phyloP scores from a whole-genome alignment of 2,797 vertebrate species.

The Vultur gryphus region DNA sequence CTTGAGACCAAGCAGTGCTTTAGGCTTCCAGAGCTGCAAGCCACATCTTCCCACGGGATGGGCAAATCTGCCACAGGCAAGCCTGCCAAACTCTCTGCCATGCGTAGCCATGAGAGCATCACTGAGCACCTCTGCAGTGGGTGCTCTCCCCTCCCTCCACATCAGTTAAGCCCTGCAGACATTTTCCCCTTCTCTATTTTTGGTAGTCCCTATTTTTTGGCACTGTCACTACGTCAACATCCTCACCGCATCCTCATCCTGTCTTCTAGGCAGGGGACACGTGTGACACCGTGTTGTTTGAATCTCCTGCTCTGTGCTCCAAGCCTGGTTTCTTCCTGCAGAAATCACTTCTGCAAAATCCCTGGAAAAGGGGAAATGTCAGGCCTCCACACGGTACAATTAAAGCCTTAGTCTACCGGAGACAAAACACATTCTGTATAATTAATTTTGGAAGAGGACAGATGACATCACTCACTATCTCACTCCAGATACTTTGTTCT shows the following conservation, averaged over 20 bases:
- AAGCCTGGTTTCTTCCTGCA: neutral
- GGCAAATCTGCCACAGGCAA: neutral
- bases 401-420: neutral
- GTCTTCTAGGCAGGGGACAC: neutral
- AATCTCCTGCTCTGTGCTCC: neutral
- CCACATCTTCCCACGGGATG: neutral
- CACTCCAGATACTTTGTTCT: neutral
- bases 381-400: neutral
- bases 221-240: neutral
- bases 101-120: rapidly evolving
- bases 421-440: neutral
- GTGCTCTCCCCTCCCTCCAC: neutral
- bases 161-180: neutral
- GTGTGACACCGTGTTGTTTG: rapidly evolving
- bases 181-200: neutral
- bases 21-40: neutral
- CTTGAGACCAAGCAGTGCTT: neutral
- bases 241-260: neutral
- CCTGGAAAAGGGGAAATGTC: neutral
- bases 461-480: neutral
- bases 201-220: neutral
- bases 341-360: neutral
- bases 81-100: neutral
- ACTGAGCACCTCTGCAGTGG: neutral
- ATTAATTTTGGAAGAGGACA: neutral